These are phyloP conservation scores for Sebastes matsubarae DNA, from an alignment of 2,797 vertebrate genomes.

Conservation along the genomic window DNA sequence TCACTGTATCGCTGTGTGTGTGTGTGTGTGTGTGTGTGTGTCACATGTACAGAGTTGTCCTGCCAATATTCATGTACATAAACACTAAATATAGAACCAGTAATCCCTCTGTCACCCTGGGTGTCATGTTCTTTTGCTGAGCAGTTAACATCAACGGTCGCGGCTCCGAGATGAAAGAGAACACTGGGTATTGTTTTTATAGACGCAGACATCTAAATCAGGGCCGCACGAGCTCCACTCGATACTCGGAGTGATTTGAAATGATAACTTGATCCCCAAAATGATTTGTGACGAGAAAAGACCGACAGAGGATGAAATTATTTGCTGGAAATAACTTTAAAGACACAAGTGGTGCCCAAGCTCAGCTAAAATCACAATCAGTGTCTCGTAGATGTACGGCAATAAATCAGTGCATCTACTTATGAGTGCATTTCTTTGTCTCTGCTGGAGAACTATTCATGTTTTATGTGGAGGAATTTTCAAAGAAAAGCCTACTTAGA, in stretches of 20 bases:
- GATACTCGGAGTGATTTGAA: conserved; percentile 13
- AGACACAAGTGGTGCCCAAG: not conserved
- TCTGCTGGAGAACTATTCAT: not conserved
- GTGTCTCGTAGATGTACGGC: not conserved
- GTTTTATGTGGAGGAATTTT: not conserved
- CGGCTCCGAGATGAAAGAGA: conserved; percentile 47
- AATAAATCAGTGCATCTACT: conserved; percentile 26
- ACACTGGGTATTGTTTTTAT: conserved; percentile 27
- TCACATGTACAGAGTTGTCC: conserved; percentile 97
- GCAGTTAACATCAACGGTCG: conserved; percentile 63
- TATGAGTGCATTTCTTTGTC: conserved; percentile 9
- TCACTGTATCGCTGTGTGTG: conserved; percentile 81
- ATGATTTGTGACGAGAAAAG: conserved; percentile 23
- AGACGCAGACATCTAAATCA: conserved; percentile 26
- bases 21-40: conserved; percentile 84
- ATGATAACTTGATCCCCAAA: conserved; percentile 20
- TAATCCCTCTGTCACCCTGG: conserved; percentile 83
- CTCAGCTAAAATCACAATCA: not conserved
- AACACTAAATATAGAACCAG: conserved; percentile 97
- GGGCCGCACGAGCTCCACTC: conserved; percentile 18
- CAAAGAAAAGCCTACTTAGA: not conserved
- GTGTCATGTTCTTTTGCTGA: conserved; percentile 83
- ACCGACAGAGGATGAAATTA: not conserved
- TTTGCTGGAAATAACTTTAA: conserved; percentile 15
- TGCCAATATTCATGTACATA: conserved; percentile 97